A percentile compares a stretch with the other conserved stretches of the same genome.
These are phyloP conservation scores for Dicyrtomina minuta DNA, from an alignment of 2,888 invertebrate species.

Conservation along the genomic window DNA sequence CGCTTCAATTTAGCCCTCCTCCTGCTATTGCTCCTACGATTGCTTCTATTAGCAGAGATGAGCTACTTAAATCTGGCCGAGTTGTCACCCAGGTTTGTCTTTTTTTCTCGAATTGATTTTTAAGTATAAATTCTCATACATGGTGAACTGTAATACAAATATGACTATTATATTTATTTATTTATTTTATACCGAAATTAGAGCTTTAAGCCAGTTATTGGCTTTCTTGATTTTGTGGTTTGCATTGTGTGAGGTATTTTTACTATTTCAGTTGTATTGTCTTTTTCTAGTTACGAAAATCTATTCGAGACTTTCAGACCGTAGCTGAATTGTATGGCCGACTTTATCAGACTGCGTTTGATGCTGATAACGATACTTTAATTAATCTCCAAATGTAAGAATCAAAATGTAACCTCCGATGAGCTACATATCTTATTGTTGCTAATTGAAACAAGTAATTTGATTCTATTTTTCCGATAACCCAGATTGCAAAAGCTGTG, in stretches of 20 bases:
- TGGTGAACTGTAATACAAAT: too few relatives aligned
- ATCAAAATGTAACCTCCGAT: constrained; percentile 12
- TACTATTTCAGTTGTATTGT: constrained; percentile 21
- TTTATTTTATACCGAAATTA: background rate
- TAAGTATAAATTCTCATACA: too few relatives aligned
- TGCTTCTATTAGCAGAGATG: constrained; percentile 75
- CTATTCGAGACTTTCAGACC: constrained; percentile 69
- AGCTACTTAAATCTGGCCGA: constrained; percentile 75
- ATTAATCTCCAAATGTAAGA: constrained; percentile 70
- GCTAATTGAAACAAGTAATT: constrained; percentile 1
- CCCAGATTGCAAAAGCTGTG: constrained; percentile 77
- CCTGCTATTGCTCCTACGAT: constrained; percentile 85
- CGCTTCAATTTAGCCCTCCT: constrained; percentile 84
- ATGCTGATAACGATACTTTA: constrained; percentile 77
- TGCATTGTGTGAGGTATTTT: background rate
- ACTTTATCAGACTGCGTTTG: constrained; percentile 79
- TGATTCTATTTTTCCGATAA: too few relatives aligned
- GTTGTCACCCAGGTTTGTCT: constrained; percentile 68
- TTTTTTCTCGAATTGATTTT: too few relatives aligned
- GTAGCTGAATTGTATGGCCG: constrained; percentile 74
- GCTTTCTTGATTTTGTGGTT: background rate
- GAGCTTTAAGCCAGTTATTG: background rate
- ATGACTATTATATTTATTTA: constrained; percentile 17
- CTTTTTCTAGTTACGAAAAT: constrained; percentile 66
- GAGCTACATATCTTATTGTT: background rate